Evolutionary conservation across 2,797 vertebrate species (phyloP), one percentile per base, ranked within the genome.

Genomic region (Streptopelia turtur): DNA sequence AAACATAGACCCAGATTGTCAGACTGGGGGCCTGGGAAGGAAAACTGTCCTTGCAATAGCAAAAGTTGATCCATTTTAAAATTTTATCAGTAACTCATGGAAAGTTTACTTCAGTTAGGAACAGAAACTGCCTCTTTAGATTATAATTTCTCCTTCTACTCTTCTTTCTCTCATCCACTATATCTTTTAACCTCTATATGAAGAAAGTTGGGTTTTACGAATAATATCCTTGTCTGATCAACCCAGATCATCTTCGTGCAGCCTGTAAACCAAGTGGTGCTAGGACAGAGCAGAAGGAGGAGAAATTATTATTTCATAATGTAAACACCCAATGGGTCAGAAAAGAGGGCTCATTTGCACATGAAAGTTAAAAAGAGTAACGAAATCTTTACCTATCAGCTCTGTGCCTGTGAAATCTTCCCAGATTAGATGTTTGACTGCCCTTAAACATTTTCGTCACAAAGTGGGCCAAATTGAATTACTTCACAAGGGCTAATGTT

Each of bases 401-500:
- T 53, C 20, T 45, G 4, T n/a, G 10, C 8, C 13, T 41, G 11
- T 57, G 52, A 83, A 47, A 30, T 74, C 21, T 63, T 81, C 33
- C 49, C 20, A 39, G 30, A 71, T 61, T 18, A 90, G 20, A 49
- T 56, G 12, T 45, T 6, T 11, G 5, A 25, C 30, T 23, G 5
- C 24, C 4, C 22, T 57, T 41, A 55, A 50, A 43, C 1, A 0
- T 50, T 82, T 68, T 39, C 30, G 5, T 47, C 39, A 33, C 13
- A 57, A 11, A 31, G 6, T 63, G 7, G 7, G 10, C 3, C 11
- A 75, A 63, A 68, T 3, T 28, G 31, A 61, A 37, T 33, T 35
- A 15, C 11, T 81, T 75, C 59, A 43, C 8, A 59, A 6, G 37
- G 11, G 5, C 3, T 28, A 59, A 24, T 0, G 0, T 33, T 0